Evolutionary conservation across 2,113 vertebrate species (phyloP), one percentile per base, ranked within the genome.

Genomic region (Eptesicus fuscus): DNA sequence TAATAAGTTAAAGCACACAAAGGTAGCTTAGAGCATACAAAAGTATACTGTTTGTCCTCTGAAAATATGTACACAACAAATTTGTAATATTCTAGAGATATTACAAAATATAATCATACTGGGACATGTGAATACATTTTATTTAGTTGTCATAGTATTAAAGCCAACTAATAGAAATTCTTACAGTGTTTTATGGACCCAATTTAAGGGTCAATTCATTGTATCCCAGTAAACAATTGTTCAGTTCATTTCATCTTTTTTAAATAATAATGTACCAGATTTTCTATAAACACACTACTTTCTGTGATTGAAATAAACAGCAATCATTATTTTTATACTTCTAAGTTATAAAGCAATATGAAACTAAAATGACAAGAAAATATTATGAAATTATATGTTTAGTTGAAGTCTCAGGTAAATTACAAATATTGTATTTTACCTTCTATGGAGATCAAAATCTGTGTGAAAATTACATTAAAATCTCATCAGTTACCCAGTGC

Each of bases 81-180:
- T 80, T 18, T 40, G 2, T 74, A 85, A 82, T 69, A 49, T 83
- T 28, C 12, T 69, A 53, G 13, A 79, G 16, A 83, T 8, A 65
- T 82, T 28, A 87, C 30, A 80, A 92, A 95, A 65, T 73, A 67
- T 53, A 17, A 67, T 49, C 49, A 47, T 12, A 40, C 6, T 49
- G 8, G 9, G 47, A 47, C 6, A 59, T 11, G 9, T 47, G 32
- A 78, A 76, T 80, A 2, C 70, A 3, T 93, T 80, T 76, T 76
- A 83, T 87, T 61, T 32, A 80, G 1, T 67, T 77, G 13, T 87
- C 9, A n/a, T 17, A 67, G 28, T 79, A 70, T 16, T 4, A 76
- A 96, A 91, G 49, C 35, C 25, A 84, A 42, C 4, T 92, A 49
- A 80, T 20, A 92, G 44, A 96, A 94, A 76, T 76, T 69, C n/a